Evolutionary conservation across 2,113 vertebrate species (phyloP).

Genomic region (Crocuta crocuta): DNA sequence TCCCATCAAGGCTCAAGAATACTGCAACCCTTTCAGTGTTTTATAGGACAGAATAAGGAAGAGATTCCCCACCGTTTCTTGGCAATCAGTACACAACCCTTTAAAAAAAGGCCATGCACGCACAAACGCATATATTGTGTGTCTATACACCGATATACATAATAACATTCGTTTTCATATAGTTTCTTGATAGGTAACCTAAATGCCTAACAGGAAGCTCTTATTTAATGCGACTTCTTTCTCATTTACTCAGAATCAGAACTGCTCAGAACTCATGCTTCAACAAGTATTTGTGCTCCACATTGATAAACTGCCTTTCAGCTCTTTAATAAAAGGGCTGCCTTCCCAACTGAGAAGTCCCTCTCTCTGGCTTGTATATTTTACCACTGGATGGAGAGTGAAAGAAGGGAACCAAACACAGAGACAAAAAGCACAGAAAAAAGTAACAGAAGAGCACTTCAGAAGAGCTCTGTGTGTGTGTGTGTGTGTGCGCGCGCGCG

Average conservation of each 20-base stretch:
- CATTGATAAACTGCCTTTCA: neutral
- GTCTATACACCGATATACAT: neutral
- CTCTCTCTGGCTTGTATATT: neutral
- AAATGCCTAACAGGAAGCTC: slow-evolving; percentile 59
- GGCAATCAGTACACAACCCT: neutral
- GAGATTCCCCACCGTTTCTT: neutral
- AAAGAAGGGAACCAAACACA: neutral
- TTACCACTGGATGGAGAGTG: neutral
- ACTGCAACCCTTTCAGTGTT: neutral
- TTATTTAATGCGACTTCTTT: slow-evolving; percentile 58
- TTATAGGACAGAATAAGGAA: neutral
- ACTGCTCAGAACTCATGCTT: slow-evolving; percentile 41
- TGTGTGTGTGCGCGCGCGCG: too few relatives aligned
- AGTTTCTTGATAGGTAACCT: slow-evolving; percentile 8
- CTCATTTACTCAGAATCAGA: slow-evolving; percentile 49
- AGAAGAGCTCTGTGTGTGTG: neutral
- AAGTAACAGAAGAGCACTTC: neutral
- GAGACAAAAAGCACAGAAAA: slow-evolving; percentile 7
- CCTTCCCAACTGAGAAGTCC: neutral
- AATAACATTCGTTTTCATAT: slow-evolving; percentile 49
- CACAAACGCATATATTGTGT: neutral
- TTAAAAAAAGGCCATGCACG: neutral
- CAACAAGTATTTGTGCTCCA: neutral
- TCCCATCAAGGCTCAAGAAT: neutral
- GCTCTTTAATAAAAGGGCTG: neutral